Conservation (phyloP, 2,888 invertebrate species). For the Frankliniella intonsa region DNA sequence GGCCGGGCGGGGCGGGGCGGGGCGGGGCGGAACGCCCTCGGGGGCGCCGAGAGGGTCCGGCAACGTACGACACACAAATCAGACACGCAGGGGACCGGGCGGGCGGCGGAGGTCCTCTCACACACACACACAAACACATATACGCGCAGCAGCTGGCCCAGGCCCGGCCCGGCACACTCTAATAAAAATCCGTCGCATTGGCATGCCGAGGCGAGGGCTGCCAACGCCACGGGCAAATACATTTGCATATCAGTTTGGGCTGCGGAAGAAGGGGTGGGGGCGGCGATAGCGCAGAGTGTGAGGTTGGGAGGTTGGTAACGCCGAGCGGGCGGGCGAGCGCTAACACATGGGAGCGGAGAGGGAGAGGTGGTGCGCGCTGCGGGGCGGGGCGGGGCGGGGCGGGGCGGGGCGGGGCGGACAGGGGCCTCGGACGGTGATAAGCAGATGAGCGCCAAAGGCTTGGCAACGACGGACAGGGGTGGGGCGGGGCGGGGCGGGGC, state of each 20-base stretch:
- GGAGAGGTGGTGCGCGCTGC: not conserved
- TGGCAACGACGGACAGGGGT: not conserved
- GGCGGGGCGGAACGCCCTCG: too few species aligned
- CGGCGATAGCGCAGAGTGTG: not conserved
- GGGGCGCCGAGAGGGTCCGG: slow-evolving; percentile 4
- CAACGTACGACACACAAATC: slow-evolving; percentile 30
- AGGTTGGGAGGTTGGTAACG: not conserved
- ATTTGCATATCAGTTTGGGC: slow-evolving; percentile 1
- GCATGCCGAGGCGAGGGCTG: not conserved
- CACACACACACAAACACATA: not conserved
- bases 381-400: not conserved
- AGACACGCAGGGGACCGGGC: slow-evolving; percentile 7
- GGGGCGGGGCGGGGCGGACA: not conserved
- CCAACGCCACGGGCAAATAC: not conserved
- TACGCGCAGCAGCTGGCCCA: not conserved
- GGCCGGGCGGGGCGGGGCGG: too few species aligned
- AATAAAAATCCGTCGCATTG: not conserved
- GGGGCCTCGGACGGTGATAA: not conserved
- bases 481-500: not conserved
- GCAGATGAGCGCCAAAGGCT: not conserved
- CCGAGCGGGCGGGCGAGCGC: not conserved
- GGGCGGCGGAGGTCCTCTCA: not conserved
- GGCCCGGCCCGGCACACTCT: not conserved
- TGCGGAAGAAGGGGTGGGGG: not conserved
- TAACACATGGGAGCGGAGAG: not conserved